Evolutionary conservation across 2,888 invertebrate genomes (phyloP).

Genomic region (Amphipyra tragopoginis): DNA sequence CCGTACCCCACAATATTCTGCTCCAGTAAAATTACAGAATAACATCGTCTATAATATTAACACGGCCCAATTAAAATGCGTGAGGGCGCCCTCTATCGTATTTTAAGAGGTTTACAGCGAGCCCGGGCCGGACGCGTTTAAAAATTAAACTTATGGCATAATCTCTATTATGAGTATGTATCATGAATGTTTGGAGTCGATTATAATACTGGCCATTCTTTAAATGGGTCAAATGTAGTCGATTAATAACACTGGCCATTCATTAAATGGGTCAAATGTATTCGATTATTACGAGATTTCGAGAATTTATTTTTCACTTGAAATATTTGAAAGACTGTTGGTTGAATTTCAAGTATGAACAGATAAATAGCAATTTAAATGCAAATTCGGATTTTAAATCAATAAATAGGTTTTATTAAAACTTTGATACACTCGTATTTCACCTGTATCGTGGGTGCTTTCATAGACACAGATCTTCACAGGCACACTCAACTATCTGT

Average conservation of each 20-base stretch:
- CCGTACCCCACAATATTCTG: conserved; percentile 4
- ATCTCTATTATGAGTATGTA: conserved; percentile 56
- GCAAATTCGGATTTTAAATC: too few relatives aligned
- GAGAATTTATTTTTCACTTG: too few relatives aligned
- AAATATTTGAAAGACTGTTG: too few relatives aligned
- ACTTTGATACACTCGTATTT: too few relatives aligned
- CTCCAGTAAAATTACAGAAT: conserved; percentile 52
- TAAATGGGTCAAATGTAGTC: conserved; percentile 14
- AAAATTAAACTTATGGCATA: conserved; percentile 70
- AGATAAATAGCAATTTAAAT: too few relatives aligned
- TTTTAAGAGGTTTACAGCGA: conserved; percentile 64
- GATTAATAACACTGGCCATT: conserved; percentile 3
- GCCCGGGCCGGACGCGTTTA: conserved; percentile 65
- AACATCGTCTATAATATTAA: conserved; percentile 70
- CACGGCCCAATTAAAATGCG: conserved; percentile 73
- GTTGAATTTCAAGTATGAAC: too few relatives aligned
- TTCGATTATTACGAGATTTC: too few relatives aligned
- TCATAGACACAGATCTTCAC: too few relatives aligned
- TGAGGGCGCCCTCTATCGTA: conserved; percentile 64
- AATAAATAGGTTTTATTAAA: too few relatives aligned
- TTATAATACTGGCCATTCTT: conserved; percentile 8
- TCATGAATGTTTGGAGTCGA: conserved; percentile 24
- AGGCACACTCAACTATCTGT: too few relatives aligned
- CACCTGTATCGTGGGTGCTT: too few relatives aligned
- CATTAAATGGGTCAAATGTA: not conserved